These are phyloP conservation scores for Onychomys arenicola DNA, from an alignment of 2,797 vertebrate genomes.

Conservation along the genomic window DNA sequence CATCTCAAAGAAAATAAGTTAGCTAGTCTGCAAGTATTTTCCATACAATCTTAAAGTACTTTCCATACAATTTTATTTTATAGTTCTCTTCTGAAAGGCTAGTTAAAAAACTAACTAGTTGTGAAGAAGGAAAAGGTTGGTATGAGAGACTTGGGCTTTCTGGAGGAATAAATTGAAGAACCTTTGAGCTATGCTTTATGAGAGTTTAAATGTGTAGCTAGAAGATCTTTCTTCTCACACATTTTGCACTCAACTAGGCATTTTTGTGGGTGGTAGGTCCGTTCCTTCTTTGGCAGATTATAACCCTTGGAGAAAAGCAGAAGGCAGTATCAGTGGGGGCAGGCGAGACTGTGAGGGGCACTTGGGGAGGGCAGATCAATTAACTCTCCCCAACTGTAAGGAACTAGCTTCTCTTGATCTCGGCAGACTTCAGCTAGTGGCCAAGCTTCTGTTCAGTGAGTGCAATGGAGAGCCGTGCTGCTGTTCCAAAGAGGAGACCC, in stretches of 20 bases:
- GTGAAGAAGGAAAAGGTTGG: neutral
- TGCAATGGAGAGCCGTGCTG: constrained; percentile 63
- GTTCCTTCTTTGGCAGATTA: constrained; percentile 43
- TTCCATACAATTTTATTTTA: constrained; percentile 71
- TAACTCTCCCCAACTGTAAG: constrained; percentile 73
- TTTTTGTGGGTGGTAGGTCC: neutral
- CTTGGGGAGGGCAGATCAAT: constrained; percentile 75
- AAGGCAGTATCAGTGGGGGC: constrained; percentile 66
- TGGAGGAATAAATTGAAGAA: neutral
- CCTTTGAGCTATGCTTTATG: neutral
- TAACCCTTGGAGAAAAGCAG: constrained; percentile 63
- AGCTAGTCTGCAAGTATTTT: constrained; percentile 74
- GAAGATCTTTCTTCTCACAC: neutral
- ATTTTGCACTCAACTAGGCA: constrained; percentile 36
- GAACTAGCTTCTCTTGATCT: constrained; percentile 78
- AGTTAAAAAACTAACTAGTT: neutral
- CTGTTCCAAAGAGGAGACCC: constrained; percentile 67
- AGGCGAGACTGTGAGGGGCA: constrained; percentile 59
- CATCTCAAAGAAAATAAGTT: constrained; percentile 78
- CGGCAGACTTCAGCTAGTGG: constrained; percentile 76
- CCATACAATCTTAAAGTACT: constrained; percentile 72
- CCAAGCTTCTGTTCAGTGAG: constrained; percentile 74
- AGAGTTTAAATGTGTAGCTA: neutral
- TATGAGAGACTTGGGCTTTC: neutral
- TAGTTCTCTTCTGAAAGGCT: constrained; percentile 67